Base-by-base conservation (phyloP, 2,888 invertebrate genomes). In the Peribatodes rhomboidaria region DNA sequence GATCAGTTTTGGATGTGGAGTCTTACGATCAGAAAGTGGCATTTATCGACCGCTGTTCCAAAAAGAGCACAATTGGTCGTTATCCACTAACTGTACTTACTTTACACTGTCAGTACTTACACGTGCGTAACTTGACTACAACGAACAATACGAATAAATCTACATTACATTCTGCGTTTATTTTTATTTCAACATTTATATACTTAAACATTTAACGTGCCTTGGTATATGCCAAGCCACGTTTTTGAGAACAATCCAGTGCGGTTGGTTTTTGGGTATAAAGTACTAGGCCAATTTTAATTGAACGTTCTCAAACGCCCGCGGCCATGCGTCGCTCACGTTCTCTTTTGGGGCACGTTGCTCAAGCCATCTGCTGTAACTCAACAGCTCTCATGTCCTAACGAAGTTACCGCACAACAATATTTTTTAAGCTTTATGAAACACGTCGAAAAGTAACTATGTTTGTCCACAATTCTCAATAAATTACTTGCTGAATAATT, bases 261-360 rank as follows among this genome's bases (percentile, higher is more conserved):
- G 35, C 35, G 35, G 22, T 53, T 39, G 31, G 27, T 1, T 31
- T 42, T 54, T 54, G 56, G n/a, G 46, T 47, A 47, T 22, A 47
- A 46, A 47, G 47, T 39, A 22, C 46, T 61, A 35, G 65, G 54
- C 57, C 52, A 52, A 57, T 46, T 69, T 61, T 37, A 68, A 66
- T 66, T 64, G 49, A 47, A 61, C 54, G 37, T 62, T 68, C 60
- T 47, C 27, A 56, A 65, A 63, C 50, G 62, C 61, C 55, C 8
- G 65, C 46, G 61, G 65, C 50, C 27, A 54, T 54, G 35, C 56
- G 54, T 55, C 37, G 52, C 50, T 61, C 39, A 61, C 64, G 63
- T 65, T 69, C 69, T 52, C 66, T 64, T 61, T 58, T 61, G 41
- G 46, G 44, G 61, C 59, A 47, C 22, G 50, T 61, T 68, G 61